A percentile compares a stretch with the other conserved stretches of the same genome.
phyloP scores from a whole-genome alignment of 2,797 vertebrate species.

The Helostoma temminkii region DNA sequence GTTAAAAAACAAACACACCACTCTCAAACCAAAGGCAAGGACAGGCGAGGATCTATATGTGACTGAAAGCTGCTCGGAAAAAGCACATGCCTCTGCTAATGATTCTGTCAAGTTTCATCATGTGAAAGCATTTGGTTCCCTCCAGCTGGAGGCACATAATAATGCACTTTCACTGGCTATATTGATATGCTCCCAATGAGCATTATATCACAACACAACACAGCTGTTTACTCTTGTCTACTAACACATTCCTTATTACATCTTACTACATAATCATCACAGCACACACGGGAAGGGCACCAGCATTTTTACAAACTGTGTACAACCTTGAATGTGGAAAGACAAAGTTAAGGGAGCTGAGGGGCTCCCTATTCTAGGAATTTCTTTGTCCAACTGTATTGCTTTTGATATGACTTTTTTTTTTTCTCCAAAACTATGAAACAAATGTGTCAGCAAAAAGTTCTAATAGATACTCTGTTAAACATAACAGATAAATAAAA shows the following conservation, averaged over 20 bases:
- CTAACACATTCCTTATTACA: constrained; percentile 24
- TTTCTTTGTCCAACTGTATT: neutral
- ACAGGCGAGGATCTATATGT: constrained; percentile 26
- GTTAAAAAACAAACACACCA: neutral
- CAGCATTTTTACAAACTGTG: constrained; percentile 7
- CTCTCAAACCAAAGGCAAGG: no score
- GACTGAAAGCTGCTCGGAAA: constrained; percentile 8
- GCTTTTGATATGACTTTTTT: neutral
- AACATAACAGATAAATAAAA: no score
- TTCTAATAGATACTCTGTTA: no score
- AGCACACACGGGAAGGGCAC: constrained; percentile 8
- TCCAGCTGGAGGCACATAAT: constrained; percentile 54
- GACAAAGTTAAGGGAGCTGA: neutral
- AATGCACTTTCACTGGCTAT: constrained; percentile 28
- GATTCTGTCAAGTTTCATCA: constrained; percentile 66
- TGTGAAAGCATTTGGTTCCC: constrained; percentile 20
- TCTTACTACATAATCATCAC: constrained; percentile 18
- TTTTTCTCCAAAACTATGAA: neutral
- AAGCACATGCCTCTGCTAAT: constrained; percentile 32
- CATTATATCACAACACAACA: constrained; percentile 45
- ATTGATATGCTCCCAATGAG: constrained; percentile 37
- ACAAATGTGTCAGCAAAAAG: no score
- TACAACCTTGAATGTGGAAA: neutral
- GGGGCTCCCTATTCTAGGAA: neutral
- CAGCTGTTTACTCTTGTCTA: constrained; percentile 55